Percentiles rank a stretch among this genome's conserved stretches.
phyloP scores from a whole-genome alignment of 2,113 vertebrate species.

The Callocephalon fimbriatum region DNA sequence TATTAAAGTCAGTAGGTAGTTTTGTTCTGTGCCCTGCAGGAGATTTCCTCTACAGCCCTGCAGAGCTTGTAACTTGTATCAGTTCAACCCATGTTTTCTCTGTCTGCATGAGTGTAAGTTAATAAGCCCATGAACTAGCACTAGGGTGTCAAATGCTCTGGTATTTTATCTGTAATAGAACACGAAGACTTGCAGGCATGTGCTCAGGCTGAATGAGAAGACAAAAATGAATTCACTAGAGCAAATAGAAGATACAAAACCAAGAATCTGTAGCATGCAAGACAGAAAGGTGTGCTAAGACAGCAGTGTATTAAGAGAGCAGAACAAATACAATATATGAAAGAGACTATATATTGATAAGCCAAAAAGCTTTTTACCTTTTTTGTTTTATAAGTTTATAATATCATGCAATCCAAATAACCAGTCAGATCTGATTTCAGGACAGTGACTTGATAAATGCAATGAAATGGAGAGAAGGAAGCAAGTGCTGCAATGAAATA shows the following conservation, averaged over 20 bases:
- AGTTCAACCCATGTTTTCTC: background rate
- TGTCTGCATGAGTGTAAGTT: background rate
- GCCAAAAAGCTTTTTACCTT: background rate
- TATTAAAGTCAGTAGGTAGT: background rate
- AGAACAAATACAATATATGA: background rate
- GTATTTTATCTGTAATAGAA: background rate
- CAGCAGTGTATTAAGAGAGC: background rate
- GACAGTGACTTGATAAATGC: background rate
- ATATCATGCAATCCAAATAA: background rate
- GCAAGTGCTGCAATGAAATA: background rate
- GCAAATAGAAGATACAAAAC: background rate
- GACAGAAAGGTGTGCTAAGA: background rate
- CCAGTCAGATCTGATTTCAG: background rate
- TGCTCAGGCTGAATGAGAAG: background rate
- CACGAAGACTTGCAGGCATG: background rate
- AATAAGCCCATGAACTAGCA: background rate
- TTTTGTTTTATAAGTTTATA: background rate
- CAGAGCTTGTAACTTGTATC: background rate
- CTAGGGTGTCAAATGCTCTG: background rate
- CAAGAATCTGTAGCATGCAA: background rate
- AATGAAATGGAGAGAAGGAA: background rate
- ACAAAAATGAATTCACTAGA: background rate
- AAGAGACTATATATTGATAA: background rate
- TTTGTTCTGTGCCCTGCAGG: background rate
- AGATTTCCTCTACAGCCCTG: background rate